Evolutionary conservation across 1,140 invertebrate species (phyloP).

Genomic region (Lutraria rhynchaena): DNA sequence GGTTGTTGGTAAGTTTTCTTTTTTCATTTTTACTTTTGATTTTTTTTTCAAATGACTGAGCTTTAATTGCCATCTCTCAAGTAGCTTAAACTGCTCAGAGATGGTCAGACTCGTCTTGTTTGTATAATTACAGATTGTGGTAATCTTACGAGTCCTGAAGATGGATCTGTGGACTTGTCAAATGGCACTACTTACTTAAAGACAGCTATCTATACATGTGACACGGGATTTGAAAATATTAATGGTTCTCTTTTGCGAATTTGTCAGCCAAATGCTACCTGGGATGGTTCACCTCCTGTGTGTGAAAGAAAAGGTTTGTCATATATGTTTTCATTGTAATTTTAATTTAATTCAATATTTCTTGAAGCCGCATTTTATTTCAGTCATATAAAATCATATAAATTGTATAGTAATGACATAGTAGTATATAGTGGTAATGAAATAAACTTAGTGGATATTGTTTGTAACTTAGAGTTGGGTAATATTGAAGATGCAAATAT

Average conservation of each 20-base stretch:
- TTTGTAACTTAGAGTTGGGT: too few relatives aligned
- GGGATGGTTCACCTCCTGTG: slow-evolving; percentile 27
- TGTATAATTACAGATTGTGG: slow-evolving; percentile 27
- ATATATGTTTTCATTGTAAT: too few relatives aligned
- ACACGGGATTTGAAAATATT: slow-evolving; percentile 83
- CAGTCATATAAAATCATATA: too few relatives aligned
- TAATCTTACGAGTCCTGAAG: slow-evolving; percentile 3
- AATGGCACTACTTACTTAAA: slow-evolving; percentile 22
- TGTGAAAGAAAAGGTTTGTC: slow-evolving; percentile 41
- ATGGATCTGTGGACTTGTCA: slow-evolving; percentile 24
- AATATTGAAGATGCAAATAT: too few relatives aligned
- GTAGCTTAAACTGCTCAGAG: not conserved
- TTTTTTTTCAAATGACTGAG: too few relatives aligned
- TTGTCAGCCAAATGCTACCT: slow-evolving; percentile 61
- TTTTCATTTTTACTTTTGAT: too few relatives aligned
- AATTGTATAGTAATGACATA: too few relatives aligned
- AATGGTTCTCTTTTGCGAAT: slow-evolving; percentile 72
- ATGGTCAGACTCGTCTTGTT: not conserved
- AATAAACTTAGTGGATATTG: too few relatives aligned
- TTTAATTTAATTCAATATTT: too few relatives aligned
- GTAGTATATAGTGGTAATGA: too few relatives aligned
- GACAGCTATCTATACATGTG: slow-evolving; percentile 57
- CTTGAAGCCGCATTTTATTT: too few relatives aligned
- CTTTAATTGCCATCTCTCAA: not conserved
- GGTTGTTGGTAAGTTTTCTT: slow-evolving; percentile 23